Evolutionary conservation across 1,140 invertebrate species (phyloP), one percentile per base, ranked within the genome.

Genomic region (Adelges cooleyi): DNA sequence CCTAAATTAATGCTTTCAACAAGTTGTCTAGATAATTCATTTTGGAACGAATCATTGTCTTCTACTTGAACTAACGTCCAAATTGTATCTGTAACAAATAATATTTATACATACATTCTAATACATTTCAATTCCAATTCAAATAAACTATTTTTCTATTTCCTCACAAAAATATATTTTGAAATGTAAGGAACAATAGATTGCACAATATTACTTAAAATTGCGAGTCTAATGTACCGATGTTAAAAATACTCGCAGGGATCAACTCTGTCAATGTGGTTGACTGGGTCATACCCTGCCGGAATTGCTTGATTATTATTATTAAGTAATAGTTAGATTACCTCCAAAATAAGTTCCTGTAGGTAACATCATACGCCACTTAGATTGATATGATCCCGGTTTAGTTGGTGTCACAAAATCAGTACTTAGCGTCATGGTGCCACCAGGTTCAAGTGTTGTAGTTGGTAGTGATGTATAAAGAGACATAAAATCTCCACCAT

Each of bases 281-380:
- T n/a, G n/a, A n/a, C n/a, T n/a, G n/a, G n/a, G n/a, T n/a, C n/a
- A n/a, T n/a, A n/a, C n/a, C n/a, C n/a, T n/a, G n/a, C n/a, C n/a
- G n/a, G n/a, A n/a, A n/a, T n/a, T n/a, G n/a, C n/a, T n/a, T n/a
- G n/a, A n/a, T n/a, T n/a, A n/a, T n/a, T n/a, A n/a, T n/a, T n/a
- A n/a, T n/a, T 20, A 48, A 20, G 18, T 22, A 20, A 38, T 42
- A 46, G 13, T 25, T 8, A 52, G 38, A 46, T 62, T 65, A 89
- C 87, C 88, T 77, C 90, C 90, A 81, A 92, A 92, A 74, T 84
- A 88, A 66, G 83, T 79, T 62, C 89, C 90, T 68, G 82, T 83
- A 22, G 85, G 77, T 50, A 87, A 89, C 71, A 80, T 82, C 80
- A 92, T 82, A 67, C 89, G 81, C 89, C 89, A 94, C 76, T 88